Evolutionary conservation across 2,797 vertebrate genomes (phyloP).

Genomic region (Brotula barbata): DNA sequence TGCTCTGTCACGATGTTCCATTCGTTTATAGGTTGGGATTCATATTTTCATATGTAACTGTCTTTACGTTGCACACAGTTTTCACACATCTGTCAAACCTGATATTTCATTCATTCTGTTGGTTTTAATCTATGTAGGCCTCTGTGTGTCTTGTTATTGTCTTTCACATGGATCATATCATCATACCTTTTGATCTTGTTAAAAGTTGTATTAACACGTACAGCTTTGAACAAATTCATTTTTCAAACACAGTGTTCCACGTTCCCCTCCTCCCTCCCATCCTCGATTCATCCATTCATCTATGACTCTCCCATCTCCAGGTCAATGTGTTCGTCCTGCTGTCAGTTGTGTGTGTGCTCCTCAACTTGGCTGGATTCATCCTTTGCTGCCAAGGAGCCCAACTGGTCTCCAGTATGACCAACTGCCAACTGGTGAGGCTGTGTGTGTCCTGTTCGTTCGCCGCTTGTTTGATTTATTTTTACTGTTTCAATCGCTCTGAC

Average conservation of each 20-base stretch:
- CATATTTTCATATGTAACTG: too few species aligned
- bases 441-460: neutral
- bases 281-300: neutral
- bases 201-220: too few species aligned
- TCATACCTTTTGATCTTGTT: too few species aligned
- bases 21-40: too few species aligned
- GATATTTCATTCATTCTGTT: too few species aligned
- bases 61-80: too few species aligned
- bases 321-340: constrained; percentile 87
- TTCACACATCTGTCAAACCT: too few species aligned
- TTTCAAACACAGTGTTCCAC: constrained; percentile 20
- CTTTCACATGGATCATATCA: too few species aligned
- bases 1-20: too few species aligned
- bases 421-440: constrained; percentile 85
- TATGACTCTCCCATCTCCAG: constrained; percentile 64
- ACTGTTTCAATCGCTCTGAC: neutral
- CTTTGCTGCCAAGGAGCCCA: constrained; percentile 86
- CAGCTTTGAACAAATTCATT: neutral
- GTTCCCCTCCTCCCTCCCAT: neutral
- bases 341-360: constrained; percentile 84
- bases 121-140: too few species aligned
- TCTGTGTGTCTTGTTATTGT: too few species aligned
- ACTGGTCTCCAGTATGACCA: constrained; percentile 83
- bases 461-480: neutral
- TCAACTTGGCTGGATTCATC: constrained; percentile 86